Percentiles rank a stretch among this genome's conserved stretches.
Conservation (phyloP, 2,113 vertebrate genomes). For the Centrocercus urophasianus region DNA sequence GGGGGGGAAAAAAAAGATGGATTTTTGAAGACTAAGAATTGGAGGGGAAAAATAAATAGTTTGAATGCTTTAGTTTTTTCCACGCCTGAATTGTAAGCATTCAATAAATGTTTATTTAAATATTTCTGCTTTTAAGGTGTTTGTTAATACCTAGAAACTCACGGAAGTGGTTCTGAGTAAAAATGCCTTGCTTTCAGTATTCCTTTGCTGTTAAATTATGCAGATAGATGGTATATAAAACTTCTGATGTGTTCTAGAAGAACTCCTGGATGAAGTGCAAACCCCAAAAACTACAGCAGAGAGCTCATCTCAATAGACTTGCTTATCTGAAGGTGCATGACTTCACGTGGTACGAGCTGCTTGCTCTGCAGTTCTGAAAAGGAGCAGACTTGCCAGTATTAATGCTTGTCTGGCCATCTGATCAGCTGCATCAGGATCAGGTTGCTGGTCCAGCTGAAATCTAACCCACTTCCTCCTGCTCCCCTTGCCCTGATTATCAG, state of each 20-base stretch:
- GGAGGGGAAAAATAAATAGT: background rate
- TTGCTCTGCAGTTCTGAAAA: background rate
- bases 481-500: background rate
- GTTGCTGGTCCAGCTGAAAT: conserved; percentile 16
- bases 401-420: background rate
- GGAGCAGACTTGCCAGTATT: background rate
- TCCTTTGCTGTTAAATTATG: background rate
- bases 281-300: background rate
- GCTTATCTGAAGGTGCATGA: background rate
- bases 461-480: background rate
- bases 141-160: background rate
- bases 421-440: background rate
- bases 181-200: background rate
- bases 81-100: background rate
- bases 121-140: background rate
- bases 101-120: background rate
- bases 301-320: background rate
- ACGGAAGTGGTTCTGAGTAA: background rate
- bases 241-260: rapidly evolving
- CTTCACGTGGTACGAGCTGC: background rate
- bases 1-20: background rate
- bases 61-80: background rate
- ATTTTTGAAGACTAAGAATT: background rate
- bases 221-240: background rate
- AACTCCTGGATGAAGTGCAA: background rate